These are phyloP conservation scores for Melieria crassipennis DNA, from an alignment of 2,888 invertebrate species.

Conservation along the genomic window DNA sequence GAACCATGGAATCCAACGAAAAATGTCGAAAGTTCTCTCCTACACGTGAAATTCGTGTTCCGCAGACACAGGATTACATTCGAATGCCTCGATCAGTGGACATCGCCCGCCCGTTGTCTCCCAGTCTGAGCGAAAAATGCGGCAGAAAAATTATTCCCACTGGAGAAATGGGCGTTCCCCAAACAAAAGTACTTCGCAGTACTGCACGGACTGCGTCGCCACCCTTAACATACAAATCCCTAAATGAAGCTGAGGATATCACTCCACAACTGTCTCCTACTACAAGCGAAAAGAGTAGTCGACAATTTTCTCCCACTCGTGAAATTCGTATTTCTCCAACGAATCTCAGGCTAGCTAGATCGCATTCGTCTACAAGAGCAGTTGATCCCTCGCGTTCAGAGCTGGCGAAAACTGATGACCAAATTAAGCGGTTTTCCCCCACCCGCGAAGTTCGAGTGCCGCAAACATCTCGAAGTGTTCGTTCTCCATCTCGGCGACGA, in stretches of 20 bases:
- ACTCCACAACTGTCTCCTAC: neutral
- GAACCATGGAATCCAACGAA: neutral
- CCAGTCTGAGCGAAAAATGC: too few relatives aligned
- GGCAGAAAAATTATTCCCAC: too few relatives aligned
- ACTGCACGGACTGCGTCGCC: too few relatives aligned
- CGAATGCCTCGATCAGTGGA: too few relatives aligned
- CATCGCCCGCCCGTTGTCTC: too few relatives aligned
- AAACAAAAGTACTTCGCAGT: too few relatives aligned
- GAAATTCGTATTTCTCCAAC: slow-evolving; percentile 22
- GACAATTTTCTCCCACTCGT: slow-evolving; percentile 32
- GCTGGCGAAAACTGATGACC: slow-evolving; percentile 25
- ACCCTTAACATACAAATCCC: too few relatives aligned
- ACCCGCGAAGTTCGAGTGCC: slow-evolving; percentile 65
- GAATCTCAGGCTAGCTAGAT: slow-evolving; percentile 13
- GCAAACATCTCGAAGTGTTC: slow-evolving; percentile 64
- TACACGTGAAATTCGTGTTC: slow-evolving; percentile 62
- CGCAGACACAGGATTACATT: slow-evolving; percentile 59
- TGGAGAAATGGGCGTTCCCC: too few relatives aligned
- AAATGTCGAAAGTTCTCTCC: slow-evolving; percentile 52
- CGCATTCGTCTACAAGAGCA: neutral
- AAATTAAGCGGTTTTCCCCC: slow-evolving; percentile 54
- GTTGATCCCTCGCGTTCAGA: neutral
- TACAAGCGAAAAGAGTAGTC: slow-evolving; percentile 37
- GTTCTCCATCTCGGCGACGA: slow-evolving; percentile 75
- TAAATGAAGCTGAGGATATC: too few relatives aligned